These are phyloP conservation scores for Porites lobata DNA, from an alignment of 92 coral and sea anemone genomes.

Conservation along the genomic window DNA sequence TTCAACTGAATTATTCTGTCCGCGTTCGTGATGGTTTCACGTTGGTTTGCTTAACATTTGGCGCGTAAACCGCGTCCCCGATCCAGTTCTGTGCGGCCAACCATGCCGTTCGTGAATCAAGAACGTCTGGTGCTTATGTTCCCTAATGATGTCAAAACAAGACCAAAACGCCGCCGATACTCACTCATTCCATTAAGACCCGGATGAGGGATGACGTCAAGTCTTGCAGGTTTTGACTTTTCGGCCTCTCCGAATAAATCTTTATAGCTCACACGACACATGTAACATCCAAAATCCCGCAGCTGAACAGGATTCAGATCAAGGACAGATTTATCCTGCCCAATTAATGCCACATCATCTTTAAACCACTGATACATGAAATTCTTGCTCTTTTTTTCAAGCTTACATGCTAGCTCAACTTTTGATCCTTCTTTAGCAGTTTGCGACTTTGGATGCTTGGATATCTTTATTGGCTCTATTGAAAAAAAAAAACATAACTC, in stretches of 20 bases:
- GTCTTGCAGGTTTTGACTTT: background rate
- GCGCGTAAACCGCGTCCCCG: too few species aligned
- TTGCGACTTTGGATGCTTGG: constrained; percentile 8
- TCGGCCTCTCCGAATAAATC: background rate
- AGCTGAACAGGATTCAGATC: background rate
- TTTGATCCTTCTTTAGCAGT: background rate
- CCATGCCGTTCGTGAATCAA: too few species aligned
- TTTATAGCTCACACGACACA: background rate
- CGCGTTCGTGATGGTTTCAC: too few species aligned
- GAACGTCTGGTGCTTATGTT: too few species aligned
- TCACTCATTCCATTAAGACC: background rate
- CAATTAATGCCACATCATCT: background rate
- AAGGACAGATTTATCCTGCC: background rate
- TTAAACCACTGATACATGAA: constrained; percentile 28
- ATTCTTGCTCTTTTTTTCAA: background rate
- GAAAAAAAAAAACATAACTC: background rate
- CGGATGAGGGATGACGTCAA: constrained; percentile 1
- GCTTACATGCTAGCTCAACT: constrained; percentile 10
- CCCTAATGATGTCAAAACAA: too few species aligned
- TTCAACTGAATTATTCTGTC: too few species aligned
- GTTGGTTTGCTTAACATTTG: too few species aligned
- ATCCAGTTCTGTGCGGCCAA: too few species aligned
- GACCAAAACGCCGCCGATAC: background rate
- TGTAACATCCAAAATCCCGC: constrained; percentile 15
- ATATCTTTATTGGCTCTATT: constrained; percentile 1